phyloP scores from a whole-genome alignment of 2,888 invertebrate species.

The Ptycholaimellus sp. region DNA sequence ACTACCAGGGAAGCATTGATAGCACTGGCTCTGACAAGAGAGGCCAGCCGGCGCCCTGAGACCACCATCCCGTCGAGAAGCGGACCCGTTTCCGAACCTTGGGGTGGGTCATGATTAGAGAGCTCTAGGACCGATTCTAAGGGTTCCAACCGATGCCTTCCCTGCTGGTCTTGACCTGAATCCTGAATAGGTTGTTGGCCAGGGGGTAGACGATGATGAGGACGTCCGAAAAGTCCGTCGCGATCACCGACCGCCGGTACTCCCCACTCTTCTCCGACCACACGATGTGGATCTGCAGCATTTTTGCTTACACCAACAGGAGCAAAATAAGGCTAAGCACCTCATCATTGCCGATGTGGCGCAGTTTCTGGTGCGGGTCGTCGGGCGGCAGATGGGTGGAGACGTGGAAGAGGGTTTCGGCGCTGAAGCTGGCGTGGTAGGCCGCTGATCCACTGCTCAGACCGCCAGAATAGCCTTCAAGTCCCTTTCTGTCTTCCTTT shows the following conservation, averaged over 20 bases:
- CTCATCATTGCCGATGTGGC: constrained; percentile 31
- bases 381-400: constrained; percentile 83
- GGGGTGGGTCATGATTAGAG: too few relatives aligned
- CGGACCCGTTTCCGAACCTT: too few relatives aligned
- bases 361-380: constrained; percentile 23
- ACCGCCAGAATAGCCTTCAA: constrained; percentile 82
- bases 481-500: constrained; percentile 39
- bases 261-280: constrained; percentile 93
- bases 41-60: too few relatives aligned
- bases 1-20: too few relatives aligned
- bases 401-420: constrained; percentile 87
- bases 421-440: constrained; percentile 71
- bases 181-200: constrained; percentile 51
- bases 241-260: constrained; percentile 81
- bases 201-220: constrained; percentile 84
- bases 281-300: constrained; percentile 69
- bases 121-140: too few relatives aligned
- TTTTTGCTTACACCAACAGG: not conserved
- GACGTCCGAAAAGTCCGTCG: constrained; percentile 97
- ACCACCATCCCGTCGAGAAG: too few relatives aligned
- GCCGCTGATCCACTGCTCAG: constrained; percentile 54
- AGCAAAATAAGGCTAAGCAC: constrained; percentile 5
- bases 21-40: too few relatives aligned
- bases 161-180: constrained; percentile 52
- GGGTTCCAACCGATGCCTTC: too few relatives aligned